Percentiles rank a stretch among this genome's conserved stretches.
phyloP scores from a whole-genome alignment of 2,797 vertebrate genomes.

The Spea hammondii region DNA sequence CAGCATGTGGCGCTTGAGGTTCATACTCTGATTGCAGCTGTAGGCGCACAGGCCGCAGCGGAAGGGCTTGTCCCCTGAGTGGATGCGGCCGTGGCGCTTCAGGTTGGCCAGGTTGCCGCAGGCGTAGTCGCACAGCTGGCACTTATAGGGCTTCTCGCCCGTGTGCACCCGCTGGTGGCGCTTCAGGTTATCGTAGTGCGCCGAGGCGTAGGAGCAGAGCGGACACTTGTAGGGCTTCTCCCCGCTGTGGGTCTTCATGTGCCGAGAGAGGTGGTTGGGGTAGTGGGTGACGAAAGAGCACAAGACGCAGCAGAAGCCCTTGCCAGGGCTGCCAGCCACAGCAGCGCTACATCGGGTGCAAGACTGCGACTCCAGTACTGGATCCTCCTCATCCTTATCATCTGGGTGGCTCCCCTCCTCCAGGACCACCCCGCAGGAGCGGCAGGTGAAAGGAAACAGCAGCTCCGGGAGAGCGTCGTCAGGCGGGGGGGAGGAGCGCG shows the following conservation, averaged over 20 bases:
- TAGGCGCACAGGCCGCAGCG: conserved; percentile 89
- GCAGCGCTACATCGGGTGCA: conserved; percentile 79
- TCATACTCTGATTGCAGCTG: conserved; percentile 98
- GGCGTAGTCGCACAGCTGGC: conserved; percentile 86
- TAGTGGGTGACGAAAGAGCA: conserved; percentile 89
- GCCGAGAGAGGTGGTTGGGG: conserved; percentile 90
- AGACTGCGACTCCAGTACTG: conserved; percentile 73
- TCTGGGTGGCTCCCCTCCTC: conserved; percentile 72
- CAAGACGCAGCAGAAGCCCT: conserved; percentile 79
- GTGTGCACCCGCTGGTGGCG: conserved; percentile 91
- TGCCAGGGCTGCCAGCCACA: conserved; percentile 70
- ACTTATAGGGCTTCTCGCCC: conserved; percentile 93
- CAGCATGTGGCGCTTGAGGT: conserved; percentile 95
- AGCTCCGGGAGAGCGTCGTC: conserved; percentile 80
- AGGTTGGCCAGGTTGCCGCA: conserved; percentile 95
- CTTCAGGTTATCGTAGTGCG: conserved; percentile 93
- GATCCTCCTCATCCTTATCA: conserved; percentile 65
- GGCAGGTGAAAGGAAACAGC: conserved; percentile 88
- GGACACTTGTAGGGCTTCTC: conserved; percentile 90
- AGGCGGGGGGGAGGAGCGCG: conserved; percentile 60
- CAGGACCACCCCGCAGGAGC: conserved; percentile 82
- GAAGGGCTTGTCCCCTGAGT: conserved; percentile 95
- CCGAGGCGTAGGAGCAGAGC: conserved; percentile 86
- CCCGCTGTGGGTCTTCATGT: conserved; percentile 90
- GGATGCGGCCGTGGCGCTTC: conserved; percentile 91